Evolutionary conservation across 64 coral and sea anemone genomes (phyloP), one percentile per base, ranked within the genome.

Genomic region (Pachyseris speciosa): DNA sequence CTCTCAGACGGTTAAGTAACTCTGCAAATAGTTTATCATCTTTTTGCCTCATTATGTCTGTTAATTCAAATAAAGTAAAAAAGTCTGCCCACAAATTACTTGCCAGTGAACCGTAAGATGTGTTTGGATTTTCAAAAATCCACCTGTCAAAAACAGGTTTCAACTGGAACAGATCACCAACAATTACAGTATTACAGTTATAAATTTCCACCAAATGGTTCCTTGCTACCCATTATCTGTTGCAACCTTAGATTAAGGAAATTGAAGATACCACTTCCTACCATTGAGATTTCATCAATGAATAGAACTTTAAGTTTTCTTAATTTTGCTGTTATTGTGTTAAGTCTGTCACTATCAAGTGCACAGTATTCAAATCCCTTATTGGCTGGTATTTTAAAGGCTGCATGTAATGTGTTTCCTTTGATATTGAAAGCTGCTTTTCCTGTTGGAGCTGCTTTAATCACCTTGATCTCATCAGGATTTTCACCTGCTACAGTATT

Each of bases 201-300:
- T n/a, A n/a, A n/a, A n/a, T n/a, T 37, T 58, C 76, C 76, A 40
- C 88, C 88, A 83, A 91, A 91, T 67, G 88, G 89, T 20, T 55
- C 34, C 33, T 92, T 84, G 9, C 28, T 80, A 16, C 89, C 78
- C 48, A 92, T 83, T 34, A 92, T 84, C 75, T 92, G 89, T 65
- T 92, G 89, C 24, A 84, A 84, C 16, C 89, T 43, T 65, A 84
- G 85, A 84, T 91, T 84, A 1, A 92, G 13, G 49, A 92, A 92
- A 52, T 92, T 92, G 64, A 92, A 92, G 79, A 92, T 92, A 19
- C 89, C 89, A 92, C 89, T 92, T 40, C 90, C 90, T 2, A 85
- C 68, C 90, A 92, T 84, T 3, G 50, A 92, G 9, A 91, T 83
- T 64, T 91, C 88, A 91, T 91, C 76, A 70, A 91, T 91, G 71